These are phyloP conservation scores for Sarcophaga caerulescens DNA, from an alignment of 2,888 invertebrate genomes.

Conservation along the genomic window DNA sequence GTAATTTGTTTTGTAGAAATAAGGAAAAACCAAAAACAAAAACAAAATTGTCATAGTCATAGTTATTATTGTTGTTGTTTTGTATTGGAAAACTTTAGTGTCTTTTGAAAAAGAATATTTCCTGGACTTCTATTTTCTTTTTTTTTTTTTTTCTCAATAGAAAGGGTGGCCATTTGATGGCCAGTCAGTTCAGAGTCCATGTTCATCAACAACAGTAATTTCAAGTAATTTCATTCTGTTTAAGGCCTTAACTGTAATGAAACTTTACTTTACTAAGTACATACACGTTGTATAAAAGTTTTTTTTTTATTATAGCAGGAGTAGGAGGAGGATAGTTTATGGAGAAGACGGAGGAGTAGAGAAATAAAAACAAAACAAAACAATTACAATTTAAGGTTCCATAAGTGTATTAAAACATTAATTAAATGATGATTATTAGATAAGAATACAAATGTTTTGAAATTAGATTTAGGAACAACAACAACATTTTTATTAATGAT, in stretches of 20 bases:
- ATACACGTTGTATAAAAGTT: constrained; percentile 28
- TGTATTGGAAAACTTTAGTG: constrained; percentile 25
- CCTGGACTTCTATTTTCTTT: not conserved
- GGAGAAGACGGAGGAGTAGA: not conserved
- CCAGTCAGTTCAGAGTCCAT: not conserved
- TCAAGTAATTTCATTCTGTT: constrained; percentile 40
- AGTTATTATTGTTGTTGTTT: not conserved
- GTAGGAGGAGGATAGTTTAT: not conserved
- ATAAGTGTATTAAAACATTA: constrained; percentile 62
- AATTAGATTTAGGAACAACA: not conserved
- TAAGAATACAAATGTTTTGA: constrained; percentile 5
- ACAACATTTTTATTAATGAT: constrained; percentile 41
- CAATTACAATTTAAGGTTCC: constrained; percentile 53
- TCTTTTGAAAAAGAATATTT: constrained; percentile 39
- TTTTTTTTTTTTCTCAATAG: not conserved
- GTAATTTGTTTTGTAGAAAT: constrained; percentile 26
- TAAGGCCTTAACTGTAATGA: constrained; percentile 34
- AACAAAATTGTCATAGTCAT: not conserved
- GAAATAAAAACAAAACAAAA: constrained; percentile 49
- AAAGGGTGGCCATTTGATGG: not conserved
- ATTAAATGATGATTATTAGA: constrained; percentile 61
- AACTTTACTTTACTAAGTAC: constrained; percentile 25
- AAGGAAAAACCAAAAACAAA: not conserved
- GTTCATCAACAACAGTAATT: not conserved
- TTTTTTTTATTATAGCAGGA: not conserved